phyloP scores from a whole-genome alignment of 35 echinoderm and acorn worm species.

The Hemicentrotus pulcherrimus region DNA sequence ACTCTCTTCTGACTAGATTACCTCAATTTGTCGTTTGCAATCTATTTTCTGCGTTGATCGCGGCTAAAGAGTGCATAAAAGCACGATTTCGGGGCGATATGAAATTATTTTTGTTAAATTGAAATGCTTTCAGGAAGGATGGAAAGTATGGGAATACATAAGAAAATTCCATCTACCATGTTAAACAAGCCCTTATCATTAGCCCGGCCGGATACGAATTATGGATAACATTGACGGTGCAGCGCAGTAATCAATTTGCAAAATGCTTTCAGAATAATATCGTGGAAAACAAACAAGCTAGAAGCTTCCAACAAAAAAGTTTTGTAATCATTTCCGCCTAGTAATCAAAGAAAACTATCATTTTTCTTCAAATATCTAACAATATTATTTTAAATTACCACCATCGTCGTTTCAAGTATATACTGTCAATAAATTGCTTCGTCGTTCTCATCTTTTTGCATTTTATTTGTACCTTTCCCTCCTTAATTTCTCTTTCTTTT shows the following conservation, averaged over 20 bases:
- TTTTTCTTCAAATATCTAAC: background rate
- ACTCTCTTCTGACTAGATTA: background rate
- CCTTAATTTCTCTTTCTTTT: too few species aligned
- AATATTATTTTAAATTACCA: background rate
- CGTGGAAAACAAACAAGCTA: background rate
- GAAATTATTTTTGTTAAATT: slow-evolving; percentile 41
- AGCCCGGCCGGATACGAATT: background rate
- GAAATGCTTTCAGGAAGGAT: slow-evolving; percentile 35
- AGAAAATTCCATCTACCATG: background rate
- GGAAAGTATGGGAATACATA: background rate
- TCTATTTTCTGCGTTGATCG: slow-evolving; percentile 35
- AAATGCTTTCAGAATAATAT: background rate
- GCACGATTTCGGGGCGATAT: slow-evolving; percentile 27
- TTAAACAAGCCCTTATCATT: slow-evolving; percentile 32
- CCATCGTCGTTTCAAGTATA: background rate
- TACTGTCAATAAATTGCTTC: too few species aligned
- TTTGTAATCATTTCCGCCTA: background rate
- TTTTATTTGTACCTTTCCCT: background rate
- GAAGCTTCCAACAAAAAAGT: background rate
- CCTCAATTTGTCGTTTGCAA: slow-evolving; percentile 43
- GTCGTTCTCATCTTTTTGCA: background rate
- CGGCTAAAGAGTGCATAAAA: background rate
- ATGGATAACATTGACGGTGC: slow-evolving; percentile 20
- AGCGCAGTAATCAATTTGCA: slow-evolving; percentile 2
- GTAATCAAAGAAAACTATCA: background rate